Evolutionary conservation across 2,888 invertebrate genomes (phyloP).

Genomic region (Teleogryllus oceanicus): DNA sequence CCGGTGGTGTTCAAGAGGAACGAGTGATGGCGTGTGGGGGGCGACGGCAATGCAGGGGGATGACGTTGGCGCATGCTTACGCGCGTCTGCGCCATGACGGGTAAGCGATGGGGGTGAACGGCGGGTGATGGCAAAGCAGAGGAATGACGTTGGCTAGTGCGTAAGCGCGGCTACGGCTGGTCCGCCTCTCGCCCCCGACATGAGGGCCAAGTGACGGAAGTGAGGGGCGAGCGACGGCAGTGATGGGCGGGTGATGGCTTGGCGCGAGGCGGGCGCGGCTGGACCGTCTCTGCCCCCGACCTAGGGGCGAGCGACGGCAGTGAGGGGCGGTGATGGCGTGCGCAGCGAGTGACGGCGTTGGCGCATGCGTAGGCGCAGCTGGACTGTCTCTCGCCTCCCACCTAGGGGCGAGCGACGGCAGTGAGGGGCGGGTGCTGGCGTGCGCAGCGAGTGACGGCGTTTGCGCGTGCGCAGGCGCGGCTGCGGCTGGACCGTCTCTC

Average conservation of each 20-base stretch:
- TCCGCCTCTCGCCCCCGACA: no score
- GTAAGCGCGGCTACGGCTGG: constrained; percentile 65
- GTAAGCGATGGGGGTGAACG: no score
- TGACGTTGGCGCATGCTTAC: constrained; percentile 47
- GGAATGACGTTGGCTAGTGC: constrained; percentile 12
- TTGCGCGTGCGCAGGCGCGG: constrained; percentile 58
- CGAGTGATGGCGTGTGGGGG: no score
- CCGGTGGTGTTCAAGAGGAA: no score
- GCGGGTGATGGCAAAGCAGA: no score
- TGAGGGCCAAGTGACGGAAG: no score
- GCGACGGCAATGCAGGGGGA: no score
- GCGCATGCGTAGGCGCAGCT: constrained; percentile 47
- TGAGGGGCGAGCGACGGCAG: no score
- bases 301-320: constrained; percentile 53
- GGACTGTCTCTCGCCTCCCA: constrained; percentile 30
- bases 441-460: no score
- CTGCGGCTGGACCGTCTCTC: constrained; percentile 73
- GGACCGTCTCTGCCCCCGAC: constrained; percentile 65
- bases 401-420: no score
- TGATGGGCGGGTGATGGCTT: no score
- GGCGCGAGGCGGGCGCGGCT: constrained; percentile 55
- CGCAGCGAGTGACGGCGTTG: constrained; percentile 64
- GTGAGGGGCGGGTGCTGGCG: background rate
- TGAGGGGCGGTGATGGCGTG: constrained; percentile 55
- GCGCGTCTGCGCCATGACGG: constrained; percentile 76